Percentiles rank a stretch among this genome's conserved stretches.
These are phyloP conservation scores for Battus philenor DNA, from an alignment of 1,140 invertebrate species.

Conservation along the genomic window DNA sequence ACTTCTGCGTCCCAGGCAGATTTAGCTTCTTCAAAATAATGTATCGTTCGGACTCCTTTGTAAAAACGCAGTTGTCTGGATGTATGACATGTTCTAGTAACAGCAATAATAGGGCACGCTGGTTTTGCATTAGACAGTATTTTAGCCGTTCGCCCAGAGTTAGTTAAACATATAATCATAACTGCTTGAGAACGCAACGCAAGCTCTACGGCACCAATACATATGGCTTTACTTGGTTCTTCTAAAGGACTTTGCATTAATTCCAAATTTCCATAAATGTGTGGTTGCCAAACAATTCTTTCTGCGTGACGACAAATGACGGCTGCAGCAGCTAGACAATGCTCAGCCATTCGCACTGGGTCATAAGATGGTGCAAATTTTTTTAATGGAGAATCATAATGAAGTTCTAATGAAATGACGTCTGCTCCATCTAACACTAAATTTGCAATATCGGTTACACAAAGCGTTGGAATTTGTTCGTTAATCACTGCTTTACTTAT, in stretches of 20 bases:
- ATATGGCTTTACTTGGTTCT: slow-evolving; percentile 83
- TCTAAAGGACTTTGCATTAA: slow-evolving; percentile 50
- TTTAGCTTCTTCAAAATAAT: slow-evolving; percentile 75
- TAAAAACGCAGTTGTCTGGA: slow-evolving; percentile 84
- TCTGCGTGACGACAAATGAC: slow-evolving; percentile 80
- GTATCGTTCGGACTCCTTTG: slow-evolving; percentile 82
- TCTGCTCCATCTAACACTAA: slow-evolving; percentile 82
- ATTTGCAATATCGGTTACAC: slow-evolving; percentile 80
- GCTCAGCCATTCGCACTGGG: slow-evolving; percentile 58
- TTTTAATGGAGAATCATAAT: slow-evolving; percentile 79
- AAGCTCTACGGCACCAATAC: slow-evolving; percentile 86
- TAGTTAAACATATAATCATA: slow-evolving; percentile 84
- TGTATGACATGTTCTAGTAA: slow-evolving; percentile 80
- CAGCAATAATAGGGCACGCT: slow-evolving; percentile 83
- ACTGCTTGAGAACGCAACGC: slow-evolving; percentile 80
- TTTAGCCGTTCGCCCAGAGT: slow-evolving; percentile 82
- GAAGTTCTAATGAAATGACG: slow-evolving; percentile 77
- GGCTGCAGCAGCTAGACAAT: slow-evolving; percentile 80
- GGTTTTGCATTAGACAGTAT: slow-evolving; percentile 83
- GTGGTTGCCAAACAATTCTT: slow-evolving; percentile 76
- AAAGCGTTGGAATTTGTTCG: slow-evolving; percentile 77
- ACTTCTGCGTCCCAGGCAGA: slow-evolving; percentile 83
- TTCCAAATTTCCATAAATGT: slow-evolving; percentile 50
- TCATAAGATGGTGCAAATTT: slow-evolving; percentile 68
- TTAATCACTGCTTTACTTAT: slow-evolving; percentile 81